Evolutionary conservation across 2,113 vertebrate species (phyloP).

Genomic region (Symphodus melops): DNA sequence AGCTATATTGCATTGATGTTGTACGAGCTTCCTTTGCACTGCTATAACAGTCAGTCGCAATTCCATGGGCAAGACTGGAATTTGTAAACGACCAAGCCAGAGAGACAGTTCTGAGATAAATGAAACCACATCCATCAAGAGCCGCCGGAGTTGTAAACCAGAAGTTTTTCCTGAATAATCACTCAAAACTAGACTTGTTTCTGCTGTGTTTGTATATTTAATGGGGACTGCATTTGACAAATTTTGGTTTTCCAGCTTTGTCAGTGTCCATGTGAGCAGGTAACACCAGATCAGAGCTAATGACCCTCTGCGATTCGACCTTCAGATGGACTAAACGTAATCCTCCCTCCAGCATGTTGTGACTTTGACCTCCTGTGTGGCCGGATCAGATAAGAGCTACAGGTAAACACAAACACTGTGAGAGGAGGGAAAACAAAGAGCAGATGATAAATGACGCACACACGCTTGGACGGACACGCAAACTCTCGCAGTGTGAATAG

Average conservation of each 20-base stretch:
- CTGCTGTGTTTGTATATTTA: slow-evolving; percentile 15
- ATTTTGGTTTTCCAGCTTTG: slow-evolving; percentile 43
- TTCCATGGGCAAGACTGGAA: slow-evolving; percentile 53
- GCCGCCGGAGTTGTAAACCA: slow-evolving; percentile 35
- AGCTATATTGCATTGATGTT: slow-evolving; percentile 38
- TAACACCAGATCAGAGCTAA: slow-evolving; percentile 4
- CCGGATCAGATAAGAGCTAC: slow-evolving; percentile 66
- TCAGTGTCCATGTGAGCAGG: slow-evolving; percentile 27
- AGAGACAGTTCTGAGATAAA: slow-evolving; percentile 42
- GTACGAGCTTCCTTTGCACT: slow-evolving; percentile 23
- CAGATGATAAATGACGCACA: slow-evolving; percentile 54
- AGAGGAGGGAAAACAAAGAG: slow-evolving; percentile 61
- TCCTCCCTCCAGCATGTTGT: slow-evolving; percentile 1
- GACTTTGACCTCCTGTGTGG: slow-evolving; percentile 62
- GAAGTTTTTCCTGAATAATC: slow-evolving; percentile 53
- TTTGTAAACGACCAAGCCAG: slow-evolving; percentile 40
- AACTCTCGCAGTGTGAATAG: slow-evolving; percentile 1
- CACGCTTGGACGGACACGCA: slow-evolving; percentile 18
- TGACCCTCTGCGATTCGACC: slow-evolving; percentile 21
- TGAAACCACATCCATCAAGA: slow-evolving; percentile 54
- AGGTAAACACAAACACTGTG: slow-evolving; percentile 74
- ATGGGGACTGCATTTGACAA: slow-evolving; percentile 34
- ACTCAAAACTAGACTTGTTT: slow-evolving; percentile 38
- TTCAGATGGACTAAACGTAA: slow-evolving; percentile 48
- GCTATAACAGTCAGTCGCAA: slow-evolving; percentile 49